Evolutionary conservation across 2,888 invertebrate species (phyloP), one percentile per base, ranked within the genome.

Genomic region (Drosophila quasianomalipes): DNA sequence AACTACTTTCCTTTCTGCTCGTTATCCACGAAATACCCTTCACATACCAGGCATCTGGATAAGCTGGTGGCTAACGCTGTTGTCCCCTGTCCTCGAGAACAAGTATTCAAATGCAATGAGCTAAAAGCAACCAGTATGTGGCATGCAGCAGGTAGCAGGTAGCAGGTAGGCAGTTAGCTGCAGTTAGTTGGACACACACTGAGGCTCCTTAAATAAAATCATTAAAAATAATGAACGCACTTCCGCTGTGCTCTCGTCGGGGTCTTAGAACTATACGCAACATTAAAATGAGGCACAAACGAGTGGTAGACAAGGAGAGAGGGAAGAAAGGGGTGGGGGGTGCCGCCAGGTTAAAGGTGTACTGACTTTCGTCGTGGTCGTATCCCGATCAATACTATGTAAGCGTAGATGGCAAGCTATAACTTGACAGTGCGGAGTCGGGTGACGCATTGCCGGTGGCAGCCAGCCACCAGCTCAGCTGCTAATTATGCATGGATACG

Each of bases 161-260:
- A 49, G 65, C 47, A 51, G 54, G 39, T 28, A 51, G 51, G 51
- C 51, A 60, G 73, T 37, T 67, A 74, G 66, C 30, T 35, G 51
- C 52, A 64, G 79, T 54, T 57, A 49, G 70, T 58, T 57, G 49
- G 55, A 47, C 52, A 39, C 51, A n/a, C 59, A 54, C 22, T 19
- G 52, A 26, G 53, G 62, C 64, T 74, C 82, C 72, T 71, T 82
- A 87, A 87, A 87, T 87, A 83, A 85, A 89, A 87, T 87, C 87
- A 89, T 87, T 87, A 87, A 87, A 87, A 89, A 87, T 87, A 87
- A 87, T 87, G 82, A 89, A 87, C 85, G 83, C 87, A 87, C 85
- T 87, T 87, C 89, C 87, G 87, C 52, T 85, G 78, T 67, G 53
- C 68, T 51, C 61, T 30, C 53, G 58, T 78, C 88, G 85, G 88